phyloP scores from a whole-genome alignment of 2,113 vertebrate species.

The Sisor rabdophorus region DNA sequence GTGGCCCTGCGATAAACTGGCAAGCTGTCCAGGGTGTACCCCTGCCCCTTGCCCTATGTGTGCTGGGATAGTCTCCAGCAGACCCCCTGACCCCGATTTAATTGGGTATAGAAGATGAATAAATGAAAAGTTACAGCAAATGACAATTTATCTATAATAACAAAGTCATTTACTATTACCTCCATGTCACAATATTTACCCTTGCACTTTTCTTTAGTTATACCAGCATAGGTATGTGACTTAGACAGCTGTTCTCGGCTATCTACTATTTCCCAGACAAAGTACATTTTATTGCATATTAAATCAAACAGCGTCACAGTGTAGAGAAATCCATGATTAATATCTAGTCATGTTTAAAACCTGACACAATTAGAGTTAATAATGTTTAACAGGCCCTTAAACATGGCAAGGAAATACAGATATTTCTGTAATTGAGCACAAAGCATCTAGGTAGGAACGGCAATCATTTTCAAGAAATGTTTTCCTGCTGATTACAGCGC shows the following conservation, averaged over 20 bases:
- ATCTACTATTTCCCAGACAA: background rate
- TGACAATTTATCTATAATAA: background rate
- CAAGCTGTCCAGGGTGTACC: too few relatives aligned
- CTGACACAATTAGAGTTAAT: background rate
- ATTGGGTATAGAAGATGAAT: too few relatives aligned
- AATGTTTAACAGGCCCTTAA: background rate
- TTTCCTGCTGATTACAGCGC: conserved; percentile 4
- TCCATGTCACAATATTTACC: background rate
- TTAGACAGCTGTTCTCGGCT: background rate
- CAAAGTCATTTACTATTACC: background rate
- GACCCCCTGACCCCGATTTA: too few relatives aligned
- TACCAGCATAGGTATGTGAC: background rate
- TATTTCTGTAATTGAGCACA: background rate
- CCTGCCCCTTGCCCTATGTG: too few relatives aligned
- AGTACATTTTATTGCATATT: background rate
- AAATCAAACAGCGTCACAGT: background rate
- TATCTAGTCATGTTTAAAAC: background rate
- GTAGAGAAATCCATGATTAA: background rate
- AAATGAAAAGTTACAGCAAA: too few relatives aligned
- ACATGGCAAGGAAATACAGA: background rate
- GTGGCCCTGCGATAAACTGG: too few relatives aligned
- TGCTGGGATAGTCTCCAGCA: too few relatives aligned
- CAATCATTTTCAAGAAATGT: conserved; percentile 5
- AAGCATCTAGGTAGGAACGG: background rate
- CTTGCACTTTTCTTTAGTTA: background rate